Base-by-base conservation (phyloP, 1,140 invertebrate genomes). In the Nebria ingens region DNA sequence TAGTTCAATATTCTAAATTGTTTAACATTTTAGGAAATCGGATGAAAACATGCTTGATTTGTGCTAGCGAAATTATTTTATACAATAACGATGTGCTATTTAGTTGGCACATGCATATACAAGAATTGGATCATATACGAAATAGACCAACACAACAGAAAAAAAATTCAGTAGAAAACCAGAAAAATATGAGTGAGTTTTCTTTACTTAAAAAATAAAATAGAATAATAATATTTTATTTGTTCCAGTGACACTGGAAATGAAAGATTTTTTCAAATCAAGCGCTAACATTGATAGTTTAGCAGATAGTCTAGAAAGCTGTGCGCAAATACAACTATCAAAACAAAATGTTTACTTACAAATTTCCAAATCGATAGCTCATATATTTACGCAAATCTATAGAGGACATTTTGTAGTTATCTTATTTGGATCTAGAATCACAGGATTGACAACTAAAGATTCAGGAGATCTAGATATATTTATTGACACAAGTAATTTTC, bases 391-490 rank as follows among this genome's bases (percentile, higher is more conserved):
- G 4, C 3, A 45, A 45, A 17, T 45, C 4, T 45, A 45, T 17
- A 45, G 17, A 12, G 6, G 15, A 11, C 9, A 45, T 12, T 45
- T 45, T 17, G 17, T 4, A 11, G 17, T 45, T 12, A 11, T 45
- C 3, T 17, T 17, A 45, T 45, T 45, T 45, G 40, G 40, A 12
- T 45, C 40, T 4, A 45, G 40, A 45, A 11, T 45, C 3, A 45
- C 40, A 12, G 40, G 40, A 4, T 17, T 45, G 9, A 45, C 40
- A 12, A 45, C 17, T 4, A 45, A 17, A 12, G 40, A 45, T 4
- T 4, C 40, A 45, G 40, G 40, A 45, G 40, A 45, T 45, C 17
- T 45, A 45, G 40, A 45, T 45, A 11, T 45, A 45, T 45, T 45
- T 45, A 12, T 45, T 9, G 40, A 45, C 17, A 45, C 40, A 6